Percentiles rank a stretch among this genome's conserved stretches.
These are phyloP conservation scores for Pygmarrhopalites habei DNA, from an alignment of 1,140 invertebrate species.

Conservation along the genomic window DNA sequence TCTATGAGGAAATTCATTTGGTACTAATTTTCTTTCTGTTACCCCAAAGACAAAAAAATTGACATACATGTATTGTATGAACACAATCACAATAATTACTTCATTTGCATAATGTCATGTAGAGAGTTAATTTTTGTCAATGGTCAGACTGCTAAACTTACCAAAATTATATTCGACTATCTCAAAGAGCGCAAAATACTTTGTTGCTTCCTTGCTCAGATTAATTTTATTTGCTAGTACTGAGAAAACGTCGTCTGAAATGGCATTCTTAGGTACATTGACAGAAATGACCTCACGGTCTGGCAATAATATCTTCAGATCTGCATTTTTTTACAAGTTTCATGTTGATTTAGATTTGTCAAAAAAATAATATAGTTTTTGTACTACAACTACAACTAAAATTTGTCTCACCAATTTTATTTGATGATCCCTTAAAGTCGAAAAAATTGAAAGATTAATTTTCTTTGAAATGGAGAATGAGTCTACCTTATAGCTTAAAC, in stretches of 20 bases:
- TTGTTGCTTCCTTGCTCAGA: slow-evolving; percentile 67
- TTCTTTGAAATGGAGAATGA: not conserved
- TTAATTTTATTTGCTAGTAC: slow-evolving; percentile 80
- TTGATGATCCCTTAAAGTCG: slow-evolving; percentile 56
- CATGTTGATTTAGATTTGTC: too few relatives aligned
- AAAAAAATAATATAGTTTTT: too few relatives aligned
- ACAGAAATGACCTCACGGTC: slow-evolving; percentile 86
- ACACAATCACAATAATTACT: too few relatives aligned
- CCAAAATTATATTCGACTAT: slow-evolving; percentile 95
- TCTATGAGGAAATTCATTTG: slow-evolving; percentile 92
- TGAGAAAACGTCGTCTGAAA: slow-evolving; percentile 83
- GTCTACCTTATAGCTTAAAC: not conserved
- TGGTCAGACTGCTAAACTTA: slow-evolving; percentile 51
- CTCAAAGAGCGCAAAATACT: slow-evolving; percentile 96
- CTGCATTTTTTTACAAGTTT: too few relatives aligned
- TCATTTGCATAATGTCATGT: too few relatives aligned
- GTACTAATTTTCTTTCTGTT: slow-evolving; percentile 86
- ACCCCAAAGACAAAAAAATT: too few relatives aligned
- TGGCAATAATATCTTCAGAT: slow-evolving; percentile 76
- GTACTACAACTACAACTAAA: too few relatives aligned
- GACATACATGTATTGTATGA: too few relatives aligned
- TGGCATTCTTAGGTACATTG: slow-evolving; percentile 81
- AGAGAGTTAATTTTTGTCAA: too few relatives aligned
- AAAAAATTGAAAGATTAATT: not conserved
- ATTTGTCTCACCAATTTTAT: too few relatives aligned